Evolutionary conservation across 2,113 vertebrate species (phyloP).

Genomic region (Hipposideros armiger): DNA sequence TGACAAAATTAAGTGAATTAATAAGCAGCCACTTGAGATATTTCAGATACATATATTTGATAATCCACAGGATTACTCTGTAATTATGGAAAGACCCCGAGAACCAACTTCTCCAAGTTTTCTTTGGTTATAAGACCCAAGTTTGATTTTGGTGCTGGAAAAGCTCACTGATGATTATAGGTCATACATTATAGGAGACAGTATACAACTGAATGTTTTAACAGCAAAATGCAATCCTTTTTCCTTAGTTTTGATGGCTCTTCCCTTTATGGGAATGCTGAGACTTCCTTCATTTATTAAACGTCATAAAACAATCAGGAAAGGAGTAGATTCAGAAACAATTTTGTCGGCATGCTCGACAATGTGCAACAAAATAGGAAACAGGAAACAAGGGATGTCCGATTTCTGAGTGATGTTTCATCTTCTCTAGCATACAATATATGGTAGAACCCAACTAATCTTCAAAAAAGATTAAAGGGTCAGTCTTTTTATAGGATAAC

Average conservation of each 20-base stretch:
- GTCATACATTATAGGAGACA: background rate
- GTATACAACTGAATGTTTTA: background rate
- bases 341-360: background rate
- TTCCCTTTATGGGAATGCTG: background rate
- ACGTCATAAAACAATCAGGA: background rate
- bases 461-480: background rate
- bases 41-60: background rate
- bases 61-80: background rate
- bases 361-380: background rate
- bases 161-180: background rate
- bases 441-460: background rate
- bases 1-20: background rate
- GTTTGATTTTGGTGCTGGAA: background rate
- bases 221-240: background rate
- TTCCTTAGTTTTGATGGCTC: background rate
- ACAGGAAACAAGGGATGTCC: background rate
- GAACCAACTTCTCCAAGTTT: slow-evolving; percentile 28
- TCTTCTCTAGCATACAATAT: background rate
- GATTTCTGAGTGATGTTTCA: slow-evolving; percentile 6
- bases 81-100: background rate
- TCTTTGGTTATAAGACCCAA: slow-evolving; percentile 4
- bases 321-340: background rate
- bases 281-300: background rate
- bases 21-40: background rate
- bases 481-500: background rate